Evolutionary conservation across 2,113 vertebrate species (phyloP).

Genomic region (Gobiocypris rarus): DNA sequence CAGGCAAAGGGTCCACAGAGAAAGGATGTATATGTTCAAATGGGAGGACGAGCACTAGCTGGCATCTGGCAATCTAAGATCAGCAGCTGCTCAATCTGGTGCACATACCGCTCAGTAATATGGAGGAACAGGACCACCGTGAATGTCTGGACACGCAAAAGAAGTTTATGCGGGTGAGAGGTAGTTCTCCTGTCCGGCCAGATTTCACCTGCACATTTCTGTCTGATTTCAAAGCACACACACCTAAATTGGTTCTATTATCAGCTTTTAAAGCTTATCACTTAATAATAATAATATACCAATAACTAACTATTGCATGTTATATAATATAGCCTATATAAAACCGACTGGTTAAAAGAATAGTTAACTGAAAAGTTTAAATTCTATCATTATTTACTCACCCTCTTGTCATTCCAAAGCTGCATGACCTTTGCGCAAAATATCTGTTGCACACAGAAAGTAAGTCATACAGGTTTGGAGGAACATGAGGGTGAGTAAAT

Average conservation of each 20-base stretch:
- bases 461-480: neutral
- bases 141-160: conserved; percentile 23
- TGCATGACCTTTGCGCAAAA: too few relatives aligned
- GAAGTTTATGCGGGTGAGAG: neutral
- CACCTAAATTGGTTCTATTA: neutral
- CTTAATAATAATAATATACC: too few relatives aligned
- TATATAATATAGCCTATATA: too few relatives aligned
- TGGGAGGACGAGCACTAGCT: conserved; percentile 23
- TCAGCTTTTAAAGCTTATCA: neutral
- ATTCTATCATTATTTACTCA: neutral
- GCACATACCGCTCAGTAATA: conserved; percentile 5
- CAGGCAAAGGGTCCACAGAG: conserved; percentile 15
- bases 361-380: too few relatives aligned
- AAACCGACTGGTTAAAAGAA: too few relatives aligned
- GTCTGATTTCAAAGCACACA: neutral
- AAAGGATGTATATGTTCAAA: neutral
- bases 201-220: conserved; percentile 1
- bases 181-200: neutral
- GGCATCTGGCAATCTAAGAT: conserved; percentile 30
- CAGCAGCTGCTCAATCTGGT: conserved; percentile 36
- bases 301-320: too few relatives aligned
- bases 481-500: neutral
- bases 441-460: too few relatives aligned
- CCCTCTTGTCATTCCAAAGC: neutral
- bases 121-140: conserved; percentile 29